Base-by-base conservation (phyloP, 1,140 invertebrate genomes). In the Drosophila watanabei region DNA sequence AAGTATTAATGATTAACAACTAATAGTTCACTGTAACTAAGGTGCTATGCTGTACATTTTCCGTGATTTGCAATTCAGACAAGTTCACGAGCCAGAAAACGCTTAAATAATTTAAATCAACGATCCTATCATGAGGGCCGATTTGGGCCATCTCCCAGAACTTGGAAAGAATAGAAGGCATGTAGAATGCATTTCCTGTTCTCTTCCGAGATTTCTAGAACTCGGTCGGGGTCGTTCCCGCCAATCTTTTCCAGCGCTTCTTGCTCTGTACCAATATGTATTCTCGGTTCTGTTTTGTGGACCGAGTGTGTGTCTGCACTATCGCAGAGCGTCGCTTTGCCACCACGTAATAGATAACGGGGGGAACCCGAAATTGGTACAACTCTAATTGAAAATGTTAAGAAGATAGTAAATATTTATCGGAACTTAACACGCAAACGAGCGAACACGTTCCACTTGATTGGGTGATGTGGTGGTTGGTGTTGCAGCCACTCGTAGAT, bases 341-440 rank as follows among this genome's bases (percentile, higher is more conserved):
- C 70, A 75, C 79, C 82, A 68, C 77, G 82, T 90, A 90, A 82
- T 80, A 89, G 86, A 89, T 89, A 89, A 89, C 48, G 58, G 6
- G 20, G 16, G 35, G 32, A 70, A 73, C 72, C 70, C 33, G 49
- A 85, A 89, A 90, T 75, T 85, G 86, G 79, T 90, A 89, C 86
- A 89, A 76, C 78, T 89, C 85, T 89, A 89, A 89, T 89, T 89
- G 86, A 89, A 89, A 89, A 90, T 89, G 85, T 89, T 85, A 75
- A 90, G 86, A 64, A 79, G 85, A 88, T 88, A 79, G 85, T 79
- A 85, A 88, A 88, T 88, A 85, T 89, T 88, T 90, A 88, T 88
- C 85, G 70, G 70, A 77, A 71, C 69, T 79, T 83, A 64, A 85
- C 82, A 84, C 81, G 71, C 61, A 63, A 77, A 76, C 51, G 73